Evolutionary conservation across 2,888 invertebrate species (phyloP).

Genomic region (Fragum whitleyi): DNA sequence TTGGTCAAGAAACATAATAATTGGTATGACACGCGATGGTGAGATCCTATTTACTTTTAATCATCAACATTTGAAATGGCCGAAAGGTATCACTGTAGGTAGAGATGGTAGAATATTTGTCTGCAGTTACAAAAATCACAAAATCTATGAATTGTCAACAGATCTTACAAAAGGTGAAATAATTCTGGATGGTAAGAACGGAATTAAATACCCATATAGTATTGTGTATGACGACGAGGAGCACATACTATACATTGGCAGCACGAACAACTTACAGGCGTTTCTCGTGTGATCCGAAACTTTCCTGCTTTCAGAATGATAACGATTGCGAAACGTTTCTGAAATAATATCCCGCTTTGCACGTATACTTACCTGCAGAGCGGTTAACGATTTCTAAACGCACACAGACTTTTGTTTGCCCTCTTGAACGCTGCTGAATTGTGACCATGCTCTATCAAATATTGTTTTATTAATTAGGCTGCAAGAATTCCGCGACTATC

Average conservation of each 20-base stretch:
- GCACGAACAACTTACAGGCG: neutral
- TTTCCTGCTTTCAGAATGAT: too few relatives aligned
- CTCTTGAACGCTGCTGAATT: too few relatives aligned
- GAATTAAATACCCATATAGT: neutral
- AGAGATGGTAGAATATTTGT: conserved; percentile 10
- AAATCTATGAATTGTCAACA: neutral
- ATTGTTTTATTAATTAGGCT: too few relatives aligned
- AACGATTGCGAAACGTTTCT: too few relatives aligned
- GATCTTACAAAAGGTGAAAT: neutral
- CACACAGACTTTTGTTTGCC: too few relatives aligned
- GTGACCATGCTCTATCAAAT: too few relatives aligned
- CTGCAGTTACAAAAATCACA: neutral
- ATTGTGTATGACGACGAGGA: neutral
- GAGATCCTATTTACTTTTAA: neutral
- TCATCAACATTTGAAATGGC: neutral
- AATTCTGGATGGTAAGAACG: neutral
- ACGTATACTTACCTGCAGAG: too few relatives aligned
- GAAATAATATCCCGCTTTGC: too few relatives aligned
- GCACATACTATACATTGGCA: neutral
- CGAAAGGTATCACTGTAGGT: conserved; percentile 2
- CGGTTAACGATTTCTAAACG: too few relatives aligned
- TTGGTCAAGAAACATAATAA: neutral
- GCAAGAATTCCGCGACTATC: too few relatives aligned
- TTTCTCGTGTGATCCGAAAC: neutral
- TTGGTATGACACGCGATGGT: neutral